A percentile compares a stretch with the other conserved stretches of the same genome.
phyloP scores from a whole-genome alignment of 2,888 invertebrate genomes.

The Drosophila dives region DNA sequence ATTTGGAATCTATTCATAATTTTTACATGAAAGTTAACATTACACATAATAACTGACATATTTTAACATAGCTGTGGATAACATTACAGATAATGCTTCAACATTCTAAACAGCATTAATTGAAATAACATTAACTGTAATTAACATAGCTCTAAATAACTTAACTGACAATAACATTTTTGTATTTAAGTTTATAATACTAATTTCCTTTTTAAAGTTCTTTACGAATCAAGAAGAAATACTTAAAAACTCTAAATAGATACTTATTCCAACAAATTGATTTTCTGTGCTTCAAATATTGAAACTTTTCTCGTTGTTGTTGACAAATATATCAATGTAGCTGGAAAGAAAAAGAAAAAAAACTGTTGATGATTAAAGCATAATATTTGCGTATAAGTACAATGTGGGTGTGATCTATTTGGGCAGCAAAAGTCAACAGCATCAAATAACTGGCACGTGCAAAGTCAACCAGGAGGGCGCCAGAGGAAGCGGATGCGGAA shows the following conservation, averaged over 20 bases:
- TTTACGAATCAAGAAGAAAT: neutral
- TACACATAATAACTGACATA: neutral
- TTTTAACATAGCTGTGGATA: too few relatives aligned
- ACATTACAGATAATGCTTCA: too few relatives aligned
- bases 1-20: neutral
- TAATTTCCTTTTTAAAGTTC: neutral
- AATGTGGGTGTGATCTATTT: conserved; percentile 22
- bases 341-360: neutral
- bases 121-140: neutral
- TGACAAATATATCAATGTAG: conserved; percentile 32
- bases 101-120: neutral
- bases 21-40: neutral
- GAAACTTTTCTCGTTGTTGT: neutral
- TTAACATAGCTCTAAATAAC: neutral
- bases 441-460: conserved; percentile 71
- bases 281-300: neutral
- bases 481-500: neutral
- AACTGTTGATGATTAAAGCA: conserved; percentile 40
- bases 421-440: conserved; percentile 49
- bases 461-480: neutral
- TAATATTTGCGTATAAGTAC: conserved; percentile 42
- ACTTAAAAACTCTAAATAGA: neutral
- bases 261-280: neutral
- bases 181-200: neutral
- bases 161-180: neutral